These are phyloP conservation scores for Drosophila jambulina DNA, from an alignment of 1,140 invertebrate genomes.

Conservation along the genomic window DNA sequence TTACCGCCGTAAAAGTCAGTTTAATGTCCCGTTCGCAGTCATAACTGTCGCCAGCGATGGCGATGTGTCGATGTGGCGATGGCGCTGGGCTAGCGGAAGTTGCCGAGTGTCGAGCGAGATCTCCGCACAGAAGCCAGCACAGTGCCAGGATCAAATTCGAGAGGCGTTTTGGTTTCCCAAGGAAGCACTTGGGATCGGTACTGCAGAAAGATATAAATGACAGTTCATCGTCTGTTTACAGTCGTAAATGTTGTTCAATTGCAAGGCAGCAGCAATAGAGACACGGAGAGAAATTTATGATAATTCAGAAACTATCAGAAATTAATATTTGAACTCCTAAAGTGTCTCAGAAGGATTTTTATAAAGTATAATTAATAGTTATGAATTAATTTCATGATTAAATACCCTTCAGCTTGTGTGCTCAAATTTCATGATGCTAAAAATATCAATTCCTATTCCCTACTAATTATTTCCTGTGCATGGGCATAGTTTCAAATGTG, in stretches of 20 bases:
- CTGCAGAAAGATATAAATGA: slow-evolving; percentile 49
- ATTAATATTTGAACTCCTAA: not conserved
- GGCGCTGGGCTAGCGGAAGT: slow-evolving; percentile 72
- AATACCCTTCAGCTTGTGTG: not conserved
- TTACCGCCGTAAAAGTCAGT: slow-evolving; percentile 81
- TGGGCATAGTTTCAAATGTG: slow-evolving; percentile 32
- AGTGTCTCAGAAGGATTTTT: not conserved
- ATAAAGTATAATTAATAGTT: not conserved
- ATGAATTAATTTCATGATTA: not conserved
- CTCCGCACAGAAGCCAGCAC: slow-evolving; percentile 61
- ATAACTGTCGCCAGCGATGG: slow-evolving; percentile 72
- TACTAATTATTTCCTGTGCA: slow-evolving; percentile 11
- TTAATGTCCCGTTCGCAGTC: slow-evolving; percentile 73
- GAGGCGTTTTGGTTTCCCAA: slow-evolving; percentile 40
- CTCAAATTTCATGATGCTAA: not conserved
- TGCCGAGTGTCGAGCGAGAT: slow-evolving; percentile 56
- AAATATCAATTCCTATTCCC: not conserved
- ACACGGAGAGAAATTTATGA: not conserved
- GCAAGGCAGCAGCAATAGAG: slow-evolving; percentile 25
- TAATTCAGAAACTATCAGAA: not conserved
- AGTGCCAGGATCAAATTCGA: slow-evolving; percentile 71
- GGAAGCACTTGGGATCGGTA: slow-evolving; percentile 48
- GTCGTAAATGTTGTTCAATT: slow-evolving; percentile 83
- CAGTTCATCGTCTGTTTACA: slow-evolving; percentile 84
- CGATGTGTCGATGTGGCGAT: not conserved